Evolutionary conservation across 35 echinoderm and acorn worm genomes (phyloP), one percentile per base, ranked within the genome.

Genomic region (Patiria miniata): DNA sequence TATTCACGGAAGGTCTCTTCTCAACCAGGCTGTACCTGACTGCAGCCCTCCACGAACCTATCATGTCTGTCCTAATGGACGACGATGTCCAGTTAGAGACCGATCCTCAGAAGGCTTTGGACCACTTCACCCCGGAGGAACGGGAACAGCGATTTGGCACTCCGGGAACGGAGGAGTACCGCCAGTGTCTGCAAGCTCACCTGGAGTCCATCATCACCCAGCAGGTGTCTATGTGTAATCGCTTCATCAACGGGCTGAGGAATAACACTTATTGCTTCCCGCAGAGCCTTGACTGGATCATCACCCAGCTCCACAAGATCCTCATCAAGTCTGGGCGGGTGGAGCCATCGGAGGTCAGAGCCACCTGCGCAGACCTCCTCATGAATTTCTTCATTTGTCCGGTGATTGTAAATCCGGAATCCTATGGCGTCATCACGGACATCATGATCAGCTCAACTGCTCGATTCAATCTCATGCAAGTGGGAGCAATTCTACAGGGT

Each of bases 391-490:
- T 98, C 80, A 89, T 98, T 36, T 94, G 96, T 51, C 96, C 96
- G 2, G 96, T 92, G 14, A 98, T 98, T 59, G 89, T 92, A 6
- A 86, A 95, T 52, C 96, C 96, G 10, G 96, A 99, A 58, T 92
- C 96, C 34, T 91, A 91, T 21, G 96, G 96, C 17, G 91, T 99
- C 33, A 92, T 89, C 14, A 94, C 96, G 5, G 96, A 99, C 52
- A 91, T 99, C 52, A 59, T 99, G 59, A 89, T 99, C 52, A 99
- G 96, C 44, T 89, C 94, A 58, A 94, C 89, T 7, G 96, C 96
- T 7, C 80, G 96, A 52, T 92, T 90, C 65, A 99, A 99, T 61
- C 57, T 99, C 78, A 95, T 99, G 96, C 96, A 99, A 50, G 93
- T 99, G 5, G 96, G 91, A 17, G 90, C 94, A 83, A 99, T 95